Base-by-base conservation (phyloP, 2,888 invertebrate genomes). In the Trissoscelio sp. region DNA sequence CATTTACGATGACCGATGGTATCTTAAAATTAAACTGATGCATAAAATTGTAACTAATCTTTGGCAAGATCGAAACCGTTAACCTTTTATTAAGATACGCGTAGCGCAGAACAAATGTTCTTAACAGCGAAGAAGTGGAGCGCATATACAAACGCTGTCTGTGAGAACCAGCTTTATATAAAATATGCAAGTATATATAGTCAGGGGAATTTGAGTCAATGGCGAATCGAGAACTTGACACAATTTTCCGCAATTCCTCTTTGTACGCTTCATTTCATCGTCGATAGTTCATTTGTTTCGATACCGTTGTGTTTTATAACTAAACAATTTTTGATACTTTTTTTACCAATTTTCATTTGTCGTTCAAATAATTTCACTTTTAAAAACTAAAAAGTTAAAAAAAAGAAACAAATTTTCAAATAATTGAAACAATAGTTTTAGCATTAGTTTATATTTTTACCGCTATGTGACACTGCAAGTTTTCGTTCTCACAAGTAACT, bases 211-310 rank as follows among this genome's bases (percentile, higher is more conserved):
- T 82, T 48, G 37, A 79, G 73, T 83, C 84, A 80, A 83, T 83
- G 79, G 60, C 72, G 48, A 75, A 72, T 70, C 69, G 58, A 77
- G 77, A 77, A 79, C 79, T 83, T 82, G 83, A 82, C 83, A 82
- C 77, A 46, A 75, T 81, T 82, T 72, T 48, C 51, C 48, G 12
- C 12, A 44, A 46, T 58, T 74, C 78, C 31, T 42, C 44, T 53
- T 16, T n/a, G 44, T 48, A 60, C 37, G 34, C n/a, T 44, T 55
- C 16, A 34, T 51, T 46, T 51, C 55, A 42, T 20, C 11, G 16
- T 11, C 28, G 22, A 57, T 28, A 14, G 44, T 39, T 22, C 16
- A 11, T 20, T 46, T 18, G 44, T n/a, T n/a, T 16, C 31, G 12
- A 18, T 31, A 46, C 18, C n/a, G 18, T 18, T 20, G 18, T 11